These are phyloP conservation scores for Oreochromis mossambicus DNA, from an alignment of 2,797 vertebrate genomes.

Conservation along the genomic window DNA sequence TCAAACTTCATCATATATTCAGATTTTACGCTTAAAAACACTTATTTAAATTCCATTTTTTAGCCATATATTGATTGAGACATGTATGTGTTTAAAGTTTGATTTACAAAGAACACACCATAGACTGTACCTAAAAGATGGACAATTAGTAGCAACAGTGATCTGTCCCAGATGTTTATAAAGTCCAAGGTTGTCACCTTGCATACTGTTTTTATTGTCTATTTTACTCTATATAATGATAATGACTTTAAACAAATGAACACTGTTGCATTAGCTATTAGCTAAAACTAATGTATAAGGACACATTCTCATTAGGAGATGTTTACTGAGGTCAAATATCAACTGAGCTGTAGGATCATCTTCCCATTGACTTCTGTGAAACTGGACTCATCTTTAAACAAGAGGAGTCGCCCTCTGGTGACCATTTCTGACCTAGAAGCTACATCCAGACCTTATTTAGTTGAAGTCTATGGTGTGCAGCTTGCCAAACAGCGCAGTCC, in stretches of 20 bases:
- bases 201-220: background rate
- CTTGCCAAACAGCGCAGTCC: background rate
- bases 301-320: background rate
- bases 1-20: background rate
- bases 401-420: background rate
- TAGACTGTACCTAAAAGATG: background rate
- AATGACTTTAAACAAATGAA: background rate
- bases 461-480: background rate
- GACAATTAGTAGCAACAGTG: background rate
- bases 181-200: background rate
- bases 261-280: background rate
- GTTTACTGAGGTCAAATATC: background rate
- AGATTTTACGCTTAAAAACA: background rate
- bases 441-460: background rate
- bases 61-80: background rate
- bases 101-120: background rate
- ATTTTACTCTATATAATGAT: background rate
- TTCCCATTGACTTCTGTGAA: background rate
- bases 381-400: background rate
- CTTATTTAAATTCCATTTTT: fast-evolving
- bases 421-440: background rate
- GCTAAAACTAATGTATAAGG: background rate
- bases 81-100: background rate
- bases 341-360: background rate
- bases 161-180: background rate